A percentile compares a stretch with the other conserved stretches of the same genome.
phyloP scores from a whole-genome alignment of 2,888 invertebrate genomes.

The Camponotus fellah region DNA sequence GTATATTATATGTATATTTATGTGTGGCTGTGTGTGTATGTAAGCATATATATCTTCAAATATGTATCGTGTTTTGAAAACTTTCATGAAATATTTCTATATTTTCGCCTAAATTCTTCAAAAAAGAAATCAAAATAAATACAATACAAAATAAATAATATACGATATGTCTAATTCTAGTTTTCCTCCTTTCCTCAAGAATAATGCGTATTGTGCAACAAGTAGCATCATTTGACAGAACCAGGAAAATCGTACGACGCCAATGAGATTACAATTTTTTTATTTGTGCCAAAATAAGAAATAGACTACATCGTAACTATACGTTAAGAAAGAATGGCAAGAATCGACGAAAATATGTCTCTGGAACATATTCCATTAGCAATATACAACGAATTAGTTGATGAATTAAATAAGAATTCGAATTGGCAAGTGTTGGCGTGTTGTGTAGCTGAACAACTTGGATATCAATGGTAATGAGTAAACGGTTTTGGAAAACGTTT shows the following conservation, averaged over 20 bases:
- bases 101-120: not conserved
- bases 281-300: not conserved
- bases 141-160: not conserved
- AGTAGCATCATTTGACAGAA: not conserved
- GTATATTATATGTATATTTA: not conserved
- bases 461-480: constrained; percentile 71
- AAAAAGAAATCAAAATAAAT: constrained; percentile 18
- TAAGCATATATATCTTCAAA: not conserved
- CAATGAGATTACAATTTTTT: not conserved
- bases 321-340: constrained; percentile 72
- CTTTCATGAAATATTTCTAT: not conserved
- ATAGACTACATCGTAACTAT: not conserved
- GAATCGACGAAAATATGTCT: constrained; percentile 70
- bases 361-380: constrained; percentile 73
- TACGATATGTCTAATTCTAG: not conserved
- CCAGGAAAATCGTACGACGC: not conserved
- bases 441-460: constrained; percentile 72
- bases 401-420: constrained; percentile 72
- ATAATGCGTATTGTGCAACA: not conserved
- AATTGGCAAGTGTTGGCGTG: constrained; percentile 76
- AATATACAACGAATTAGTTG: constrained; percentile 74
- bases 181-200: constrained; percentile 31
- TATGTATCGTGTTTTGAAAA: not conserved
- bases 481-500: not conserved
- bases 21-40: not conserved